Base-by-base conservation (phyloP, 2,113 vertebrate species). In the Hemibagrus wyckioides region DNA sequence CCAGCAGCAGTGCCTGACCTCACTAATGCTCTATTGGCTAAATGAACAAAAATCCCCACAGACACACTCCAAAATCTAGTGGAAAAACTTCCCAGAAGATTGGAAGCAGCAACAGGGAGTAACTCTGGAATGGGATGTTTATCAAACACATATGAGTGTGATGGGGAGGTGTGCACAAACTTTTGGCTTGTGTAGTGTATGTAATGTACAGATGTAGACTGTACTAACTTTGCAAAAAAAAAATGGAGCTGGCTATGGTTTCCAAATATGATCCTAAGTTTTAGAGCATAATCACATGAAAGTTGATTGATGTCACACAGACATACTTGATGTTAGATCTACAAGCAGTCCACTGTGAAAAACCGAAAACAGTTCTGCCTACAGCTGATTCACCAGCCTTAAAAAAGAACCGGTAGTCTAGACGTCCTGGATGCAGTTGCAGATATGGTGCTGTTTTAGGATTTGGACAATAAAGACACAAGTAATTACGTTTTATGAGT, bases 401-500 rank as follows among this genome's bases (percentile, higher is more conserved):
- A 54, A 28, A 39, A 48, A 54, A 69, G n/a, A 84, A 48, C 61
- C 67, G 28, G 9, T 6, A 41, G 81, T 82, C 41, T 65, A 83
- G 61, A 83, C 41, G 0, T 33, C 6, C 28, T n/a, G 9, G 48
- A 52, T 28, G 44, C 48, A 54, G 82, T 23, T 36, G n/a, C 30
- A 69, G 65, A 23, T 63, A 61, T 85, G 36, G 36, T 76, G 23
- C 36, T 41, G 48, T 77, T 77, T 48, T 44, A 57, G 69, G 71
- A 76, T 41, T 77, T 54, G 48, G 28, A 25, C 85, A 39, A 50
- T 80, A 67, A 80, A 28, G 76, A 69, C 19, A 28, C n/a, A 67
- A 67, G 59, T 80, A 77, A 80, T 67, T 80, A 65, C 10, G 21
- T 52, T 84, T 77, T 67, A 65, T 76, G 84, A 39, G 39, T 44